phyloP scores from a whole-genome alignment of 2,888 invertebrate species.

The Ormyrus thymus region DNA sequence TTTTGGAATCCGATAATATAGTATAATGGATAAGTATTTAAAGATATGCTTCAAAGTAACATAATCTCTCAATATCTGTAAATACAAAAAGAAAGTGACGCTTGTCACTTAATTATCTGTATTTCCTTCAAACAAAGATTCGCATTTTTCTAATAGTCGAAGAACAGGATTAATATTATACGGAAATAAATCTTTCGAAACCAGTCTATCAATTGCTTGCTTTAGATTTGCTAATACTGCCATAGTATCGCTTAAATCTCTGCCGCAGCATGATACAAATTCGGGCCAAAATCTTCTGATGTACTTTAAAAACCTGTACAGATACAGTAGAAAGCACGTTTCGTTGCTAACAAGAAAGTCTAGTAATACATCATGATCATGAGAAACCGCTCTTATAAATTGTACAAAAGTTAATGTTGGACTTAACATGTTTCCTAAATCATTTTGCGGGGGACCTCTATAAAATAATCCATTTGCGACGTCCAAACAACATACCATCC shows the following conservation, averaged over 20 bases:
- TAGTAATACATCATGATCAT: conserved; percentile 86
- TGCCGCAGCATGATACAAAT: conserved; percentile 86
- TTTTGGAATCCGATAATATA: not conserved
- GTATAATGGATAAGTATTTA: conserved; percentile 7
- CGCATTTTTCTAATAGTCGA: conserved; percentile 88
- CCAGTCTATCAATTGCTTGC: conserved; percentile 87
- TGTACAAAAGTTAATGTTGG: conserved; percentile 91
- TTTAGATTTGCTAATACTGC: conserved; percentile 86
- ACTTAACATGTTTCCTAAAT: conserved; percentile 88
- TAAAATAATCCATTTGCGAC: conserved; percentile 91
- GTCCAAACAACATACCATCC: conserved; percentile 93
- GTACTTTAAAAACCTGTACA: conserved; percentile 89
- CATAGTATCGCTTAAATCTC: conserved; percentile 88
- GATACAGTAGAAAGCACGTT: conserved; percentile 90
- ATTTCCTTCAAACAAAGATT: conserved; percentile 89
- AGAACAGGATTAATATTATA: conserved; percentile 93
- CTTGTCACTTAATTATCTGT: conserved; percentile 80
- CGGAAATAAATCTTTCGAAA: conserved; percentile 89
- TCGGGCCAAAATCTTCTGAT: conserved; percentile 89
- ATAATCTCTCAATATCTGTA: conserved; percentile 5
- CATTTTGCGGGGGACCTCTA: conserved; percentile 87
- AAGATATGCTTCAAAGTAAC: conserved; percentile 37
- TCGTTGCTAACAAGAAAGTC: conserved; percentile 93
- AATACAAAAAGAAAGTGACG: conserved; percentile 25
- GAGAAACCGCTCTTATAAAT: conserved; percentile 88